Conservation (phyloP, 2,888 invertebrate genomes). For the Nomada goodeniana region DNA sequence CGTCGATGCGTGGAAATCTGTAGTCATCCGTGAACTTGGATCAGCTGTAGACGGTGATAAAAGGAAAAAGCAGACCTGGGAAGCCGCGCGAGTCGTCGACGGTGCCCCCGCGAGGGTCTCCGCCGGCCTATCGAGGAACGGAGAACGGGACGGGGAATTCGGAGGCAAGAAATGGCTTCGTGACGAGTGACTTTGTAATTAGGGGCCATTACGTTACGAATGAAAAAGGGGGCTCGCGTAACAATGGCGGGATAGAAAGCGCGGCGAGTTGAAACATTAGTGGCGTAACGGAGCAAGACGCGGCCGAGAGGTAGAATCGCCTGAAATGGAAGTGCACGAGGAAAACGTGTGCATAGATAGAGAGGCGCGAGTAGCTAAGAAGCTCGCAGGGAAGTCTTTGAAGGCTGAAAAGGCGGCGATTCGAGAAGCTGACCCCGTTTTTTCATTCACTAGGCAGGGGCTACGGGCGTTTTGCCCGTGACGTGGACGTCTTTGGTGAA, state of each 20-base stretch:
- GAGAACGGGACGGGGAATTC: not conserved
- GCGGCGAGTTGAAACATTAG: slow-evolving; percentile 39
- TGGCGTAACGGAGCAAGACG: slow-evolving; percentile 30
- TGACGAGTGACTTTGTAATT: not conserved
- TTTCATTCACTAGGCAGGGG: slow-evolving; percentile 24
- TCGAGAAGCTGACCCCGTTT: slow-evolving; percentile 48
- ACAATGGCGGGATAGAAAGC: too few relatives aligned
- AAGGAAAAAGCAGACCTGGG: slow-evolving; percentile 34
- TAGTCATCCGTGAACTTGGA: slow-evolving; percentile 63
- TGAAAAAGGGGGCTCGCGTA: too few relatives aligned
- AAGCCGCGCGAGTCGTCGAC: not conserved
- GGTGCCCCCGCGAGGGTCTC: not conserved
- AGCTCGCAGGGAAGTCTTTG: slow-evolving; percentile 25
- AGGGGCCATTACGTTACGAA: not conserved
- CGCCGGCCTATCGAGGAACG: too few relatives aligned
- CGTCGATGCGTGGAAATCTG: slow-evolving; percentile 55
- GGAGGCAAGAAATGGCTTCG: not conserved
- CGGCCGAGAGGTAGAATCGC: slow-evolving; percentile 35
- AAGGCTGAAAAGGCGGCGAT: slow-evolving; percentile 39
- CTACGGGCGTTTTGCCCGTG: slow-evolving; percentile 34
- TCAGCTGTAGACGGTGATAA: slow-evolving; percentile 32
- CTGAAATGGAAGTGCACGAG: slow-evolving; percentile 29
- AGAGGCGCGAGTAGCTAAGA: slow-evolving; percentile 22
- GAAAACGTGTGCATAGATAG: slow-evolving; percentile 9
- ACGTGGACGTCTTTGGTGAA: slow-evolving; percentile 27